Base-by-base conservation (phyloP, 2,797 vertebrate genomes). In the Ataeniobius toweri region DNA sequence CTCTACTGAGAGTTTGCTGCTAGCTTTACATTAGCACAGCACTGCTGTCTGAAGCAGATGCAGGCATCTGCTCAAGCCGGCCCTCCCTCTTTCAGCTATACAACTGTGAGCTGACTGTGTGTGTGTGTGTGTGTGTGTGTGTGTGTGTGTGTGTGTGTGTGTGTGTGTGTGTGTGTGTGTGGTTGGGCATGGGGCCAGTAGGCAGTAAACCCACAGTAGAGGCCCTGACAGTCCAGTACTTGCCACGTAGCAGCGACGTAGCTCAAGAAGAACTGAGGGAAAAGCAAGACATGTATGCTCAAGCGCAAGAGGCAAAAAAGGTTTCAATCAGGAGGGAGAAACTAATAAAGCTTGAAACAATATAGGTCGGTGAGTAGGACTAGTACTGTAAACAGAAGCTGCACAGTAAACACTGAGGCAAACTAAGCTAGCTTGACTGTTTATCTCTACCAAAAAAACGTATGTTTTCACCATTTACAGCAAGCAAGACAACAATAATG, bases 181-280 rank as follows among this genome's bases (percentile, higher is more conserved):
- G 91, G 81, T 86, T 91, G 90, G 88, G 86, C 85, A 73, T 77
- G 79, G 85, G 89, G 91, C 91, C 93, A 93, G 88, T 82, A 90
- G 86, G 90, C 91, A 91, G 91, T 90, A 92, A 92, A 93, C 86
- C 89, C 89, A 89, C 85, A 89, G 89, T 24, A 83, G 86, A 93
- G 90, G 92, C 86, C 86, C 84, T 87, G 83, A 91, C 83, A 80
- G 92, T 76, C 85, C 84, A 85, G 82, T 13, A 80, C 82, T 85
- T 93, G 92, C 93, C 91, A 94, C 91, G 90, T 91, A 85, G 93
- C 88, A 80, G 80, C 87, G 70, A 86, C 81, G 87, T 73, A 89
- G 87, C 88, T 70, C 71, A n/a, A 80, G 71, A 68, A 36, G 41
- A 74, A 58, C 73, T 50, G 50, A 39, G 58, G 53, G 31, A 51